Evolutionary conservation across 2,113 vertebrate species (phyloP).

Genomic region (Archocentrus centrarchus): DNA sequence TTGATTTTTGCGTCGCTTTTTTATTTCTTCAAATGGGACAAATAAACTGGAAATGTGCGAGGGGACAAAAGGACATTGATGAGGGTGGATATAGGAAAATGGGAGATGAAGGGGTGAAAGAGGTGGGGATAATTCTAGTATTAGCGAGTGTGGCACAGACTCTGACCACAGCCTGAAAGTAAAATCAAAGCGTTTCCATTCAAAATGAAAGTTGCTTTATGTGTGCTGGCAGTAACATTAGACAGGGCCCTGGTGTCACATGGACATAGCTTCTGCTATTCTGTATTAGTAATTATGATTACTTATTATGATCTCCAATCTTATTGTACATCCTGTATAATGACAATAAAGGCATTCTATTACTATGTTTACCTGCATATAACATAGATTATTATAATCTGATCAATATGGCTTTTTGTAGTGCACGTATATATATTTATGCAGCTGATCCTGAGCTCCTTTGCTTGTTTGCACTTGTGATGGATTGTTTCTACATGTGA

Average conservation of each 20-base stretch:
- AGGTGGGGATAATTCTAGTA: constrained; percentile 51
- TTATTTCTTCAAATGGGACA: constrained; percentile 67
- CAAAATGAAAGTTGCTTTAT: constrained; percentile 64
- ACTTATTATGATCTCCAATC: no score
- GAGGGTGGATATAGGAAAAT: constrained; percentile 13
- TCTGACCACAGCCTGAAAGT: constrained; percentile 57
- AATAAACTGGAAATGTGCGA: constrained; percentile 63
- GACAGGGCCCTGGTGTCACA: constrained; percentile 46
- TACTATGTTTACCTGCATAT: not conserved
- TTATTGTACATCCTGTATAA: no score
- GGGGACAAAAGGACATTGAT: not conserved
- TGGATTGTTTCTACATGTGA: constrained; percentile 63
- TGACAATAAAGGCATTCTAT: no score
- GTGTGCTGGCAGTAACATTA: constrained; percentile 51
- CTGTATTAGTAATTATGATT: not conserved
- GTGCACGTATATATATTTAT: not conserved
- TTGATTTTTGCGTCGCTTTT: constrained; percentile 72
- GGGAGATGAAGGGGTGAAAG: constrained; percentile 15
- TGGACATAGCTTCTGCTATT: constrained; percentile 6
- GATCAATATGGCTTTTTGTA: not conserved
- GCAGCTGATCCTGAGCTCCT: constrained; percentile 2
- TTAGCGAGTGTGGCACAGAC: constrained; percentile 51
- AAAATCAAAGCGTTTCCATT: constrained; percentile 63
- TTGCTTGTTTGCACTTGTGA: constrained; percentile 41
- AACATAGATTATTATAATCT: not conserved